These are phyloP conservation scores for Heteromormyrus szaboi DNA, from an alignment of 2,797 vertebrate genomes.

Conservation along the genomic window DNA sequence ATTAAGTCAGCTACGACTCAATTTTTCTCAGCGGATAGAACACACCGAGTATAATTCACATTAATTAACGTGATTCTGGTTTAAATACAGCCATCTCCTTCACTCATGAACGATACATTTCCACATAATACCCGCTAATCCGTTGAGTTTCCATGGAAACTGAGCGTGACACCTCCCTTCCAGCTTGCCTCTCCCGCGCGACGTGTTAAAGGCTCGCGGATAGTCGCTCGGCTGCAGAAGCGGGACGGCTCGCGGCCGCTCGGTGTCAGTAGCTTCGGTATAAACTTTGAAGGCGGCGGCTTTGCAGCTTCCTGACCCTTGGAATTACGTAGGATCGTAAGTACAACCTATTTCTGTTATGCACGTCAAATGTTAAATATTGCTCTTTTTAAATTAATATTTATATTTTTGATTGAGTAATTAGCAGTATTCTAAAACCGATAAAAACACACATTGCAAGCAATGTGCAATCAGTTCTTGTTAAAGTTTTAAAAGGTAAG, in stretches of 20 bases:
- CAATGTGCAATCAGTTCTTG: not conserved
- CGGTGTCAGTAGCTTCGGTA: not conserved
- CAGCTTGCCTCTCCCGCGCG: not conserved
- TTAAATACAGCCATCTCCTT: not conserved
- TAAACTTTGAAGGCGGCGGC: not conserved
- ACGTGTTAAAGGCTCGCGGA: not conserved
- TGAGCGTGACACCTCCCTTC: conserved; percentile 18
- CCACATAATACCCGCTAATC: not conserved
- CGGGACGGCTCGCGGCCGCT: not conserved
- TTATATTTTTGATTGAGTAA: not conserved
- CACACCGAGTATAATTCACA: not conserved
- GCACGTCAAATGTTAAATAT: not conserved
- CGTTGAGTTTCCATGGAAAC: conserved; percentile 24
- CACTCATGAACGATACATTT: not conserved
- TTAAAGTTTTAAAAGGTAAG: not conserved
- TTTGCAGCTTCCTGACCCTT: not conserved
- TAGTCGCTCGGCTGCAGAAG: not conserved
- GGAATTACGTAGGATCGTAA: not conserved
- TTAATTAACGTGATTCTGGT: not conserved
- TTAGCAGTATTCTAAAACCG: not conserved
- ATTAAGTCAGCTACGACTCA: not conserved
- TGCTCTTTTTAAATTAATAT: not conserved
- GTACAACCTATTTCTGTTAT: not conserved
- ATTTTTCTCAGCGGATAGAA: not conserved
- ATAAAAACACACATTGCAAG: not conserved